phyloP scores from a whole-genome alignment of 2,888 invertebrate genomes.

The Eumerus sabulonum region DNA sequence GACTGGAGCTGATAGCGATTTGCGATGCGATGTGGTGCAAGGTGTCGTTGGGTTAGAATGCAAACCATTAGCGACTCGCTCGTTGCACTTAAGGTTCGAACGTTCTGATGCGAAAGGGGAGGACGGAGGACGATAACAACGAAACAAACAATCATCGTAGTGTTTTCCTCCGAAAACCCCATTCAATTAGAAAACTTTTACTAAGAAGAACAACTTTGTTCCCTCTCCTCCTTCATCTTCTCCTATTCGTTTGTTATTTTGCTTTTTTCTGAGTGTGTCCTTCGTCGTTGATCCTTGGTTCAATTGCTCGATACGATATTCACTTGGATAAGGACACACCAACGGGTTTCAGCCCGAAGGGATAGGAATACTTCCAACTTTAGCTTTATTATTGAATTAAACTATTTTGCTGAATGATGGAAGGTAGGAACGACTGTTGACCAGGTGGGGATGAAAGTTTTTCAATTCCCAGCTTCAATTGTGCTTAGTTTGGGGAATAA shows the following conservation, averaged over 20 bases:
- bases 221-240: too few species aligned
- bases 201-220: constrained; percentile 5
- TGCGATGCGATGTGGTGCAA: constrained; percentile 3
- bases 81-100: constrained; percentile 24
- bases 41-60: constrained; percentile 7
- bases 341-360: background rate
- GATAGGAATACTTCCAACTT: constrained; percentile 15
- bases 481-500: constrained; percentile 30
- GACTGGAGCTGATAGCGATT: constrained; percentile 15
- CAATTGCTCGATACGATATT: constrained; percentile 39
- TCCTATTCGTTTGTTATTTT: constrained; percentile 11
- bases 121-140: background rate
- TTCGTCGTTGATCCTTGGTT: constrained; percentile 23
- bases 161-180: constrained; percentile 32
- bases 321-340: constrained; percentile 12
- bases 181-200: constrained; percentile 56
- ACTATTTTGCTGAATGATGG: constrained; percentile 44
- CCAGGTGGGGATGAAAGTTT: constrained; percentile 50
- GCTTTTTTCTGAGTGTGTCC: constrained; percentile 22
- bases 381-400: constrained; percentile 52
- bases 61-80: constrained; percentile 1
- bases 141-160: constrained; percentile 30
- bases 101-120: background rate
- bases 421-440: constrained; percentile 7
- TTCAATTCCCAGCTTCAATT: constrained; percentile 42